phyloP scores from a whole-genome alignment of 1,140 invertebrate genomes.

The Drosophila equinoxialis region DNA sequence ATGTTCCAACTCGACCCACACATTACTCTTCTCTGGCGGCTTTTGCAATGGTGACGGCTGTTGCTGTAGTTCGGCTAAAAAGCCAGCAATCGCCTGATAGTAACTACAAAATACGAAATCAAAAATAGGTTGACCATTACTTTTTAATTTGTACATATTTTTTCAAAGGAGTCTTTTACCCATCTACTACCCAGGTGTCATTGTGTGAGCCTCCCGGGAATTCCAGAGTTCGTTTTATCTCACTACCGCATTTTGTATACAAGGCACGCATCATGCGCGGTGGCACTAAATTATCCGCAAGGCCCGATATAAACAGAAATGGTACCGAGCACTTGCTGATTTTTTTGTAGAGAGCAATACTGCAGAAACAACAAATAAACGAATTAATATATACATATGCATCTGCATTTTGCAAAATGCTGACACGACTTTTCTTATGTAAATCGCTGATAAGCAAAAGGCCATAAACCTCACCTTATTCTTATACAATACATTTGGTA shows the following conservation, averaged over 20 bases:
- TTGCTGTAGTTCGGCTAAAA: conserved; percentile 84
- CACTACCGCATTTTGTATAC: conserved; percentile 87
- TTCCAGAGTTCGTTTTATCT: conserved; percentile 88
- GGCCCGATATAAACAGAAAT: conserved; percentile 91
- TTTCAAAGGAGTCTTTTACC: conserved; percentile 46
- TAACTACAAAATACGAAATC: conserved; percentile 83
- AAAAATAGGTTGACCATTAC: neutral
- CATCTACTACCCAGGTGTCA: conserved; percentile 90
- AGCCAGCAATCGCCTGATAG: conserved; percentile 85
- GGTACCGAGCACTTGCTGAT: conserved; percentile 87
- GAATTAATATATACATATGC: no score
- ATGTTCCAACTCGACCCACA: conserved; percentile 74
- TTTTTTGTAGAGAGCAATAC: conserved; percentile 86
- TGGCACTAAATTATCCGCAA: conserved; percentile 93
- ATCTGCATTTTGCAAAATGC: no score
- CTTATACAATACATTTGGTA: conserved; percentile 91
- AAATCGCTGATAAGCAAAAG: no score
- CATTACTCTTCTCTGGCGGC: conserved; percentile 75
- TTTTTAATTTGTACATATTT: neutral
- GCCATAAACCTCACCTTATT: conserved; percentile 87
- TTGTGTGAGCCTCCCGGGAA: conserved; percentile 92
- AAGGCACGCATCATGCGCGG: conserved; percentile 92
- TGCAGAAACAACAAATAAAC: conserved; percentile 11
- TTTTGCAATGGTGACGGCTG: conserved; percentile 67
- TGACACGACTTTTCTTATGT: no score